Conservation (phyloP, 2,113 vertebrate species). For the Condylura cristata region DNA sequence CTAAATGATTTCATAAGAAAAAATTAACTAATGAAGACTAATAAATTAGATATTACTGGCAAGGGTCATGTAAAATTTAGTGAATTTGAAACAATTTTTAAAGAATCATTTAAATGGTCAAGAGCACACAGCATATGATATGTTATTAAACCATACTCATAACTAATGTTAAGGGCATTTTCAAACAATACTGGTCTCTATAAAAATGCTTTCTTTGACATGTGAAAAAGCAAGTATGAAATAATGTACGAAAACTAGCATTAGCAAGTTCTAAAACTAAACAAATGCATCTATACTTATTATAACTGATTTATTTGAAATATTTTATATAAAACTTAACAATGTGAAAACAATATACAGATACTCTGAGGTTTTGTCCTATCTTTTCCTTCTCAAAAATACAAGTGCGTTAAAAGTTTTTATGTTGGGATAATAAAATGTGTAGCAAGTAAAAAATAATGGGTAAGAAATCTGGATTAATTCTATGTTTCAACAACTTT, state of each 20-base stretch:
- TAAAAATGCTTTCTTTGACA: background rate
- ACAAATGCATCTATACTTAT: background rate
- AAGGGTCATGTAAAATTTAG: background rate
- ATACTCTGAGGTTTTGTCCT: background rate
- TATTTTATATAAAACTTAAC: background rate
- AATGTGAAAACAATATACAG: background rate
- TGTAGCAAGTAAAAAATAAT: constrained; percentile 3
- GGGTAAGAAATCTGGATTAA: background rate
- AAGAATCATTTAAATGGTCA: background rate
- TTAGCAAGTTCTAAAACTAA: constrained; percentile 15
- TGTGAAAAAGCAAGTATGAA: constrained; percentile 12
- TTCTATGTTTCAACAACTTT: background rate
- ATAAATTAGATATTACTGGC: background rate
- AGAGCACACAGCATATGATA: background rate
- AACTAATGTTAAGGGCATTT: background rate
- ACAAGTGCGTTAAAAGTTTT: constrained; percentile 8
- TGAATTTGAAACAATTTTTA: background rate
- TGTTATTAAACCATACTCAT: background rate
- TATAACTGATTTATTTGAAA: background rate
- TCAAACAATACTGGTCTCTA: background rate
- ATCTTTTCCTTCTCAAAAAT: background rate
- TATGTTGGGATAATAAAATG: background rate
- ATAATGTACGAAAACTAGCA: background rate
- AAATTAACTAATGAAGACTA: constrained; percentile 4
- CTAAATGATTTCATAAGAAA: background rate